Evolutionary conservation across 2,113 vertebrate genomes (phyloP).

Genomic region (Gymnobelideus leadbeateri): DNA sequence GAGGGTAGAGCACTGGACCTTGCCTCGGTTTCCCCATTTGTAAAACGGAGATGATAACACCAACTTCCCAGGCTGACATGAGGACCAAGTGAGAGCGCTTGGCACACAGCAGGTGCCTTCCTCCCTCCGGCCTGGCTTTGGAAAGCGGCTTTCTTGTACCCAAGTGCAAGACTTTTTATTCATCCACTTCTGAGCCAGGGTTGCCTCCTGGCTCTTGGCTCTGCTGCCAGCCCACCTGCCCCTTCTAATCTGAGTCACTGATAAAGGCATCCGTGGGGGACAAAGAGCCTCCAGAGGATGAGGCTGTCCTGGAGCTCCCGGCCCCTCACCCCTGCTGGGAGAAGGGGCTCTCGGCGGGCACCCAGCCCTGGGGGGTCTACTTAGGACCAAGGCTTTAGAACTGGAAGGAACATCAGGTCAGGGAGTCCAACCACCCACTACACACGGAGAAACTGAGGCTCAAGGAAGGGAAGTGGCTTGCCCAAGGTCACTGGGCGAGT

Average conservation of each 20-base stretch:
- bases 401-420: neutral
- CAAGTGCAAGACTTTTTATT: neutral
- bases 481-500: neutral
- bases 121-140: neutral
- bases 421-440: neutral
- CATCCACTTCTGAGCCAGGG: neutral
- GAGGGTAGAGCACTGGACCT: too few species aligned
- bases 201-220: too few species aligned
- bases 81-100: neutral
- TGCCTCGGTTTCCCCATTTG: too few species aligned
- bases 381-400: neutral
- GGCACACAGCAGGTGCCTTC: neutral
- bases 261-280: neutral
- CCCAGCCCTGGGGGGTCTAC: neutral
- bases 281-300: too few species aligned
- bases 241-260: too few species aligned
- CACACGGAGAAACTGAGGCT: neutral
- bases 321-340: too few species aligned
- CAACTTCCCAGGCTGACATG: neutral
- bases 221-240: too few species aligned
- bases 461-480: too few species aligned
- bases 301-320: too few species aligned
- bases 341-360: too few species aligned
- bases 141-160: neutral
- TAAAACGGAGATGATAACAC: neutral